Conservation (phyloP, 2,113 vertebrate species). For the Copsychus sechellarum region DNA sequence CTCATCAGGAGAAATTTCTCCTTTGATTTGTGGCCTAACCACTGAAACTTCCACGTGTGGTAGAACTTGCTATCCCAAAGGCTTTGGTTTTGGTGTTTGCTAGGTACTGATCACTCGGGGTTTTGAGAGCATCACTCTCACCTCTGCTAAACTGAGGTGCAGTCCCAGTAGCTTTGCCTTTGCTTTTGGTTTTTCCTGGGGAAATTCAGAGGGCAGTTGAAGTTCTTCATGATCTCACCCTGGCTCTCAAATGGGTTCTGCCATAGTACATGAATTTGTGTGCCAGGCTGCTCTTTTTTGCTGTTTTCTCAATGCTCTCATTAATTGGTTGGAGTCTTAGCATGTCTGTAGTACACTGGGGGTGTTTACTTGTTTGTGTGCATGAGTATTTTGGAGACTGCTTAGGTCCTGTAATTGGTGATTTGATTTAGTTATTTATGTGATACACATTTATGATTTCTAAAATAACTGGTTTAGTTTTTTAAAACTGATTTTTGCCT, state of each 20-base stretch:
- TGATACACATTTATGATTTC: rapidly evolving
- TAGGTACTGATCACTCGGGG: rapidly evolving
- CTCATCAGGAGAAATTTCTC: not conserved
- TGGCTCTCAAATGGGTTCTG: not conserved
- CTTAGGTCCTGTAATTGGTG: not conserved
- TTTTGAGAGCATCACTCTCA: not conserved
- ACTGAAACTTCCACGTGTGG: not conserved
- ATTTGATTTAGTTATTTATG: not conserved
- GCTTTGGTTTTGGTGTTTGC: not conserved
- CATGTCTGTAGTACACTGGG: not conserved
- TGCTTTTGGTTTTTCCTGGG: not conserved
- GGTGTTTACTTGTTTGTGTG: not conserved
- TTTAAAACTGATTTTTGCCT: not conserved
- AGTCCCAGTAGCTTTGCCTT: not conserved
- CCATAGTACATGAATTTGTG: not conserved
- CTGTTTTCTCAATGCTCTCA: not conserved
- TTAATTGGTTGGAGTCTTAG: not conserved
- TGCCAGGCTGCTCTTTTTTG: not conserved
- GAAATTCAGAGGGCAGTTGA: not conserved
- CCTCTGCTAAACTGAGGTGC: not conserved
- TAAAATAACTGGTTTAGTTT: not conserved
- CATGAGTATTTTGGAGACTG: not conserved
- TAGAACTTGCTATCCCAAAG: not conserved
- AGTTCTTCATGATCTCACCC: not conserved
- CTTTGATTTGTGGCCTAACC: not conserved